These are phyloP conservation scores for Drosophila lacertosa DNA, from an alignment of 1,140 invertebrate genomes.

Conservation along the genomic window DNA sequence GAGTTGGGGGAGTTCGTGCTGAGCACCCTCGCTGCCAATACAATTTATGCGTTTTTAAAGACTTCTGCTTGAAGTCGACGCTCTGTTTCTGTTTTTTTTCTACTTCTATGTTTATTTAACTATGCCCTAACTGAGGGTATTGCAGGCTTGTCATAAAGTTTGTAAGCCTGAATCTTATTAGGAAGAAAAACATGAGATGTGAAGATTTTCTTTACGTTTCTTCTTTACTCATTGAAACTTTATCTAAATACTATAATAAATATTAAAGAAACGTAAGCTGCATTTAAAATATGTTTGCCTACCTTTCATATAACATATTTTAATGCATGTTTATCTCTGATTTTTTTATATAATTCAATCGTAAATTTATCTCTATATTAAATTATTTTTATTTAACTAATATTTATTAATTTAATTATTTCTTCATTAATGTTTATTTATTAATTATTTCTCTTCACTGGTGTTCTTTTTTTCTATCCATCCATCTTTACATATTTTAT, in stretches of 20 bases:
- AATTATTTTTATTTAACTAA: too few relatives aligned
- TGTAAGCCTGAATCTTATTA: background rate
- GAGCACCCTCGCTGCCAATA: conserved; percentile 43
- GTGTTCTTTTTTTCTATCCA: too few relatives aligned
- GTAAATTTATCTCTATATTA: too few relatives aligned
- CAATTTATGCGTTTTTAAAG: conserved; percentile 81
- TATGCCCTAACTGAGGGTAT: conserved; percentile 5
- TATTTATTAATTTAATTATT: too few relatives aligned
- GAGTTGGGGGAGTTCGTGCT: background rate
- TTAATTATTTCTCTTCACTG: conserved; percentile 1
- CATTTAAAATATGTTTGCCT: background rate
- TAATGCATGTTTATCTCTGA: too few relatives aligned
- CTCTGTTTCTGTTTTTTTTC: conserved; percentile 38
- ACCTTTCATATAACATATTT: background rate
- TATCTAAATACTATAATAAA: too few relatives aligned
- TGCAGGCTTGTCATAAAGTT: background rate
- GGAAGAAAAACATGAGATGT: too few relatives aligned
- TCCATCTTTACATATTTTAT: background rate
- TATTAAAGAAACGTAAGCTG: too few relatives aligned
- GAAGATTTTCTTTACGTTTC: too few relatives aligned
- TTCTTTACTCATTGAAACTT: too few relatives aligned
- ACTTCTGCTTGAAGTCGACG: conserved; percentile 26
- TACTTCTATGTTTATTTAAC: conserved; percentile 12
- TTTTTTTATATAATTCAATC: too few relatives aligned
- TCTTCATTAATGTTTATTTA: too few relatives aligned